Conservation (phyloP, 53 echinoderm and acorn worm genomes). For the Patiria pectinifera region DNA sequence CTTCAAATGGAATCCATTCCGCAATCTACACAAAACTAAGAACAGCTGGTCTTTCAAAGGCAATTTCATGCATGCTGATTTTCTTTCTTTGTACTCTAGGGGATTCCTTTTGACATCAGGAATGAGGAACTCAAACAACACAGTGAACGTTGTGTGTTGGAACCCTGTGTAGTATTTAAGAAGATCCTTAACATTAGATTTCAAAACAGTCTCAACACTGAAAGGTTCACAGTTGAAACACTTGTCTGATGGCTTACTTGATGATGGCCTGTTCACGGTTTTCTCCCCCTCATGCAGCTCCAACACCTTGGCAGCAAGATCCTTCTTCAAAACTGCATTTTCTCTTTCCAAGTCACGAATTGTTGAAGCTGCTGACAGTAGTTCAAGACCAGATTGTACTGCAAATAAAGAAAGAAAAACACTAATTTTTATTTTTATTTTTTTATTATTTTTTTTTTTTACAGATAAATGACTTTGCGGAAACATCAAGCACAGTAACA, state of each 20-base stretch:
- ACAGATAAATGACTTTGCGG: neutral
- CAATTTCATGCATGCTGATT: neutral
- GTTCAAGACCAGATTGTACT: neutral
- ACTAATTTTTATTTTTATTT: neutral
- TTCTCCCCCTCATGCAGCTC: too few species aligned
- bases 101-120: neutral
- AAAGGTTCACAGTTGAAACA: neutral
- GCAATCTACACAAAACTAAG: neutral
- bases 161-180: neutral
- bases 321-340: neutral
- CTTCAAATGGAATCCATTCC: conserved; percentile 8
- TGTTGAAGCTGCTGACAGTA: neutral
- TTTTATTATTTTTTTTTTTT: neutral
- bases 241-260: neutral
- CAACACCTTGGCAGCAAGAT: too few species aligned
- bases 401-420: neutral
- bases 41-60: neutral
- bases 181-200: neutral
- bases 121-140: neutral
- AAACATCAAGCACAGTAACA: neutral
- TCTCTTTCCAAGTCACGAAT: conserved; percentile 1
- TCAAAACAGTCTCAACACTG: neutral
- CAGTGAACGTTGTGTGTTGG: neutral
- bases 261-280: neutral
- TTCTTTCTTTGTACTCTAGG: neutral